phyloP scores from a whole-genome alignment of 1,140 invertebrate genomes.

The Drosophila funebris region DNA sequence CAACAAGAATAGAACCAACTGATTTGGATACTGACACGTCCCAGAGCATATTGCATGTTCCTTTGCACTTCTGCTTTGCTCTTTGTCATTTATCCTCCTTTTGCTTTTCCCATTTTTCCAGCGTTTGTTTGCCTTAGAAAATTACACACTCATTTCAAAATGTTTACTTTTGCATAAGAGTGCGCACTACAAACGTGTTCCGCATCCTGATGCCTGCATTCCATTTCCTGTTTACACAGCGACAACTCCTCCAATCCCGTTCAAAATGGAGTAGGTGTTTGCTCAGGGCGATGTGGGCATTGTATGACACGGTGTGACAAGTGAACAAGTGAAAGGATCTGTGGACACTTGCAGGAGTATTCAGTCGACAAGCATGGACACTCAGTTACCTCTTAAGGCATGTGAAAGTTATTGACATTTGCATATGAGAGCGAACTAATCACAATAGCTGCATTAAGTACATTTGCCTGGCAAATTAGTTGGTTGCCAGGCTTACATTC shows the following conservation, averaged over 20 bases:
- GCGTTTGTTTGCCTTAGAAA: slow-evolving; percentile 72
- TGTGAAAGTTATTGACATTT: slow-evolving; percentile 47
- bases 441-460: not conserved
- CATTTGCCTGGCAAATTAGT: not conserved
- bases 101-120: slow-evolving; percentile 24
- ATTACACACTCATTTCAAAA: slow-evolving; percentile 76
- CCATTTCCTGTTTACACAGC: slow-evolving; percentile 72
- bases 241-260: slow-evolving; percentile 7
- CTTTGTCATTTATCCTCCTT: slow-evolving; percentile 1
- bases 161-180: slow-evolving; percentile 72
- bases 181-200: slow-evolving; percentile 32
- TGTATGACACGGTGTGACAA: slow-evolving; percentile 57
- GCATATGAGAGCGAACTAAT: not conserved
- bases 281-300: slow-evolving; percentile 53
- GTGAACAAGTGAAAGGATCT: slow-evolving; percentile 61
- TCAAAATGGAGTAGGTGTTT: slow-evolving; percentile 68
- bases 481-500: too few relatives aligned
- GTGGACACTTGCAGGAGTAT: slow-evolving; percentile 24
- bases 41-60: slow-evolving; percentile 36
- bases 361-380: slow-evolving; percentile 9
- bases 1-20: slow-evolving; percentile 32
- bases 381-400: slow-evolving; percentile 8
- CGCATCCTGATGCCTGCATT: slow-evolving; percentile 52
- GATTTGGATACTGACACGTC: slow-evolving; percentile 47
- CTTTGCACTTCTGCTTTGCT: slow-evolving; percentile 53